These are phyloP conservation scores for Frankliniella fusca DNA, from an alignment of 2,888 invertebrate genomes.

Conservation along the genomic window DNA sequence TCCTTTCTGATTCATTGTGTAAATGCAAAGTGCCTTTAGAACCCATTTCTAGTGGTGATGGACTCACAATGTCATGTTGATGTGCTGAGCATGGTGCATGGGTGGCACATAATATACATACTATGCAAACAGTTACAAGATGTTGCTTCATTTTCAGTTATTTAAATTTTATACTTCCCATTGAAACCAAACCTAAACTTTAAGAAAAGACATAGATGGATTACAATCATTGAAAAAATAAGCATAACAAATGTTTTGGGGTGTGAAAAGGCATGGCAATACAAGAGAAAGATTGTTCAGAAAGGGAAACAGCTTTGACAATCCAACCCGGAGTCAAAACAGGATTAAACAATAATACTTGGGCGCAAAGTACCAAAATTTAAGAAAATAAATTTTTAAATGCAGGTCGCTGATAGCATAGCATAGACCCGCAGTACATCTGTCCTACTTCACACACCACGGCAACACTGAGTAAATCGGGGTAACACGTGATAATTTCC, in stretches of 20 bases:
- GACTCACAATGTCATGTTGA: constrained; percentile 38
- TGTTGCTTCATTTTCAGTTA: constrained; percentile 53
- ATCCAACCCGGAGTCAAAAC: background rate
- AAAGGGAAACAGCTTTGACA: background rate
- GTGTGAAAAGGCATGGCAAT: background rate
- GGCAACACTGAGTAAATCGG: background rate
- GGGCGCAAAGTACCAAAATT: too few species aligned
- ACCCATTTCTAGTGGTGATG: constrained; percentile 39
- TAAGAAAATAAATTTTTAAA: too few species aligned
- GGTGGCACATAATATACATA: constrained; percentile 74
- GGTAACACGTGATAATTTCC: background rate
- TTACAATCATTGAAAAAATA: background rate
- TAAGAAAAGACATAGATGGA: background rate
- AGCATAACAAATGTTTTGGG: background rate
- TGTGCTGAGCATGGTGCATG: constrained; percentile 73
- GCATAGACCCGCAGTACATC: background rate
- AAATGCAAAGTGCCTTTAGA: constrained; percentile 39
- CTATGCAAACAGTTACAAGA: constrained; percentile 75
- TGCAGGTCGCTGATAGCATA: too few species aligned
- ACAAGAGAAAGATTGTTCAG: background rate
- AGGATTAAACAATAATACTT: background rate
- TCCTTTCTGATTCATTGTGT: constrained; percentile 35
- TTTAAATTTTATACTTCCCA: background rate
- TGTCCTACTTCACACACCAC: background rate
- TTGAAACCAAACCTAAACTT: background rate